Evolutionary conservation across 2,888 invertebrate genomes (phyloP), one percentile per base, ranked within the genome.

Genomic region (Spodoptera littoralis): DNA sequence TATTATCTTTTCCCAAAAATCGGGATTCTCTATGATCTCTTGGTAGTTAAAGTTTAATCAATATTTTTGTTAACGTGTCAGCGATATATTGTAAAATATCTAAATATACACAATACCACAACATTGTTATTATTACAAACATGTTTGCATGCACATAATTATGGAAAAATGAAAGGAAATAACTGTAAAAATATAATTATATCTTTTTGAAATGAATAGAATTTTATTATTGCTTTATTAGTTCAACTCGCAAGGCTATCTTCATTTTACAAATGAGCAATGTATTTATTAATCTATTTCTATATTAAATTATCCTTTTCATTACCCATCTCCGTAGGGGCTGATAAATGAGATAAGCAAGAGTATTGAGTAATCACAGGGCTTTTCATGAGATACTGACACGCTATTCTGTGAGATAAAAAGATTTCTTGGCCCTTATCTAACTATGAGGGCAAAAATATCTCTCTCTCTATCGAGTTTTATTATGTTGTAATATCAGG

Each of bases 341-440:
- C 24, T 58, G 65, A 61, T 65, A 71, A 65, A 65, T 13, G 56
- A 58, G 60, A 70, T 59, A 64, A 66, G 45, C 66, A 59, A 51
- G 52, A 62, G 63, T 73, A 73, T 73, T 73, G 65, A 77, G 67
- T 61, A 58, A 70, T 67, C 60, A 61, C 56, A 9, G 24, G 62
- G 54, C 48, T 51, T 57, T 76, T 74, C 70, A 77, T 63, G 65
- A 65, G 69, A 77, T 66, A 72, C 55, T n/a, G 57, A 56, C 77
- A 77, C 66, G 77, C 72, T 52, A 77, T 74, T 36, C 27, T 62
- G 50, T 13, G 9, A 62, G 27, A n/a, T 42, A 57, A 36, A 11
- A 42, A 52, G 1, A 71, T 65, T 65, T 54, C 43, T 58, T 56
- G 43, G n/a, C n/a, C 5, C 8, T 4, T 49, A 8, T 12, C 59